Evolutionary conservation across 2,113 vertebrate species (phyloP), one percentile per base, ranked within the genome.

Genomic region (Caranx melampygus): DNA sequence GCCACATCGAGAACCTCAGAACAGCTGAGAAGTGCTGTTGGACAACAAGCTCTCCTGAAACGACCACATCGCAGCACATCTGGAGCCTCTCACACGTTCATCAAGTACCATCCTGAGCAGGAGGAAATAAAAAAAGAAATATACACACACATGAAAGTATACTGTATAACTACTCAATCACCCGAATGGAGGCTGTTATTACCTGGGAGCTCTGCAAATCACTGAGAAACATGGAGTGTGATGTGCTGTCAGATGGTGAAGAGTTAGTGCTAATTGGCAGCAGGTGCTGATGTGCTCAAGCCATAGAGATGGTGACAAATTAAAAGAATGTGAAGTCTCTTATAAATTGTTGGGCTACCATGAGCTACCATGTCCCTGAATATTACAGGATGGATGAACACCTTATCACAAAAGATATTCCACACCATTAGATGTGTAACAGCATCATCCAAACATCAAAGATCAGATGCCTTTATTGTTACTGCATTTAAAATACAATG

Each of bases 131-230:
- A 15, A 21, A 77, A 67, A 74, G 74, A 67, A 14, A 71, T 57
- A 84, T 44, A 63, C 13, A 72, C n/a, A 51, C 75, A 72, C n/a
- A 57, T 66, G 10, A 45, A 87, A 74, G 73, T 81, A 65, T 86
- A 74, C 75, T 75, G 79, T 89, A 89, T 88, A 88, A 86, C 83
- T 80, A 84, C 78, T 89, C 87, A 87, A 80, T 90, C 88, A 87
- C 78, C 69, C 80, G 83, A 91, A 90, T 88, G 86, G 79, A 89
- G 87, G 84, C 77, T 68, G 83, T 89, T 85, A 91, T 86, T 85
- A 91, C 86, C 75, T 86, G 81, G 69, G 63, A 88, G 84, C 76
- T 76, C 72, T 21, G 70, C 82, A 51, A 75, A 75, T 82, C 65
- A 54, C 73, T 15, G 63, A 86, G 81, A 86, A 51, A 64, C 81